A percentile compares a stretch with the other conserved stretches of the same genome.
These are phyloP conservation scores for Etia nguti DNA, from an alignment of 2,113 vertebrate genomes.

Conservation along the genomic window DNA sequence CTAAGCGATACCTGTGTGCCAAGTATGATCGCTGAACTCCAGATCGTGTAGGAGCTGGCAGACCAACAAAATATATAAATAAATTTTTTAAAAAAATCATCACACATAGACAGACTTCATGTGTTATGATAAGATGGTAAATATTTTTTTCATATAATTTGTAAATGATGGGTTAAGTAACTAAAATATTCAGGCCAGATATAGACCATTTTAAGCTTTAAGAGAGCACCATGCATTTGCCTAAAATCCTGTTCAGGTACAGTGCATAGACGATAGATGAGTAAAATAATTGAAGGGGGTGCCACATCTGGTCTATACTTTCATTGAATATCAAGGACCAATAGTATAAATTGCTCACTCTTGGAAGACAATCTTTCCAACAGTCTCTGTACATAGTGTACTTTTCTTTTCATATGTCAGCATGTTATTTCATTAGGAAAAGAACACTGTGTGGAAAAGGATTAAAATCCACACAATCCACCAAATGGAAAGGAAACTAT, in stretches of 20 bases:
- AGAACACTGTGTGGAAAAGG: not conserved
- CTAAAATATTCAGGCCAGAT: not conserved
- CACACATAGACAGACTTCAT: not conserved
- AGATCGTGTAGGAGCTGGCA: not conserved
- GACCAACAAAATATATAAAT: accelerated
- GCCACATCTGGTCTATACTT: not conserved
- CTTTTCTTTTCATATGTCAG: not conserved
- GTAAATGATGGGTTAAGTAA: not conserved
- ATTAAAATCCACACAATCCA: not conserved
- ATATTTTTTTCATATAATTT: not conserved
- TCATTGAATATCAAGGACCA: not conserved
- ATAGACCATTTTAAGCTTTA: not conserved
- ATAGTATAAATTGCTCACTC: not conserved
- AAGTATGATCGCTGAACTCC: not conserved
- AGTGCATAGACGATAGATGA: not conserved
- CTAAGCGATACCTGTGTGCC: not conserved
- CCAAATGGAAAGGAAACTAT: not conserved
- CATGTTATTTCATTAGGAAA: not conserved
- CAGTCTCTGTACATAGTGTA: not conserved
- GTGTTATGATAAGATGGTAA: not conserved
- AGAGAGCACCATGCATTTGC: not conserved
- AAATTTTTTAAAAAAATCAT: not conserved
- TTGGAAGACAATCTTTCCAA: not conserved
- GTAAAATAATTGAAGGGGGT: not conserved
- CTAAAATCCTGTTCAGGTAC: not conserved